Base-by-base conservation (phyloP, 2,888 invertebrate species). In the Parasteatoda lunata region DNA sequence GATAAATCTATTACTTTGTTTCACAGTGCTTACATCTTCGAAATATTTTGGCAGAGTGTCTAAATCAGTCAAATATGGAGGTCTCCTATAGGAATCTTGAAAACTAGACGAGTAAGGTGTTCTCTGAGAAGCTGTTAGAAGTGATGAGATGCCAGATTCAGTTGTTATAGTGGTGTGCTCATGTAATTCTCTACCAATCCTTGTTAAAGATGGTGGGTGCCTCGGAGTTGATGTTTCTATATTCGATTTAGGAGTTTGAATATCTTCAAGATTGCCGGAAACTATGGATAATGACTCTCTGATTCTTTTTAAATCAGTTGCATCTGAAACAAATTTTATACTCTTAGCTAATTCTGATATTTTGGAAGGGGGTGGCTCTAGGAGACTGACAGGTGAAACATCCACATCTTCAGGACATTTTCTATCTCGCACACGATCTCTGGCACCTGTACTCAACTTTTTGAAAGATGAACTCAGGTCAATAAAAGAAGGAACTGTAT, bases 301-400 rank as follows among this genome's bases (percentile, higher is more conserved):
- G 52, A 45, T 30, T 9, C 65, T 49, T 15, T 8, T 47, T 65
- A n/a, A 9, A 45, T 45, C 51, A 65, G 9, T 72, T 83, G 30
- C 0, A 13, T 52, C 49, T n/a, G 45, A 15, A 49, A 77, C 54
- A 77, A 86, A 86, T 3, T 45, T 51, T 11, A 86, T 86, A 54
- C 59, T 71, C 47, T 66, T 80, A 11, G 85, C 80, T 9, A 86
- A 66, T 49, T 86, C 71, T 2, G 80, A 47, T 49, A 77, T 54
- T n/a, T 77, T 68, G 48, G 71, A 71, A 30, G 52, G 30, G 30
- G 85, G 85, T 11, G 52, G 69, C 49, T 81, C 80, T 52, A 86
- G 59, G n/a, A 80, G 77, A 68, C 85, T 86, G 30, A 49, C 75
- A 73, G 54, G 66, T 52, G 73, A 15, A n/a, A 66, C 68, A 15